Evolutionary conservation across 2,797 vertebrate species (phyloP).

Genomic region (Salmo trutta): DNA sequence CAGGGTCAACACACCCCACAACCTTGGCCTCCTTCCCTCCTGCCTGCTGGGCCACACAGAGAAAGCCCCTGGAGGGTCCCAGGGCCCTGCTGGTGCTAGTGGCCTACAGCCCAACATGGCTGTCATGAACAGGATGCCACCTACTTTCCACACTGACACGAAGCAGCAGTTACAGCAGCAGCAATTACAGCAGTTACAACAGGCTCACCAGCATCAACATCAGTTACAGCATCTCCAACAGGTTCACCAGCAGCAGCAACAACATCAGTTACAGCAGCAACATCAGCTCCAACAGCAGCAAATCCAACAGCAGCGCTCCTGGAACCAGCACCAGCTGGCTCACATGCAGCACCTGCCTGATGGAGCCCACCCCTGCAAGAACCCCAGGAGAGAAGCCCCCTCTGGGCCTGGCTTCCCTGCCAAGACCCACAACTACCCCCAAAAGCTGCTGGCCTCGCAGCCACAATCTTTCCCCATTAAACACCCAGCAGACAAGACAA

Average conservation of each 20-base stretch:
- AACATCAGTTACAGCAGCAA: constrained; percentile 73
- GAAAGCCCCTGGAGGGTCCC: constrained; percentile 42
- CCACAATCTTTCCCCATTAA: constrained; percentile 87
- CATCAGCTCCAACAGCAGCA: constrained; percentile 50
- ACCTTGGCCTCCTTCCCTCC: constrained; percentile 78
- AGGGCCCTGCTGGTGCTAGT: constrained; percentile 46
- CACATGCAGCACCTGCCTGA: constrained; percentile 91
- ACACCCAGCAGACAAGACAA: constrained; percentile 84
- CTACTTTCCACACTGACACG: constrained; percentile 81
- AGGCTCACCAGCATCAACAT: constrained; percentile 22
- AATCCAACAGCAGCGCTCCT: constrained; percentile 80
- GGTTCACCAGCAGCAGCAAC: constrained; percentile 66
- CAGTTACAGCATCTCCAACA: constrained; percentile 62
- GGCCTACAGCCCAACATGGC: constrained; percentile 77
- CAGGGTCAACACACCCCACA: constrained; percentile 85
- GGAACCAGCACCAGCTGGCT: constrained; percentile 92
- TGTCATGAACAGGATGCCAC: constrained; percentile 79
- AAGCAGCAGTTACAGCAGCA: constrained; percentile 82
- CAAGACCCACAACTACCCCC: constrained; percentile 82
- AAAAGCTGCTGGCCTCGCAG: constrained; percentile 86
- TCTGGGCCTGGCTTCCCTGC: constrained; percentile 81
- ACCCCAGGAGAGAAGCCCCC: constrained; percentile 80
- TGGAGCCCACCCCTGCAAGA: constrained; percentile 84
- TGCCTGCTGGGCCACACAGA: constrained; percentile 79
- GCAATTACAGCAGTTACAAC: constrained; percentile 56